Conservation (phyloP, 1,140 invertebrate species). For the Mamestra configurata region DNA sequence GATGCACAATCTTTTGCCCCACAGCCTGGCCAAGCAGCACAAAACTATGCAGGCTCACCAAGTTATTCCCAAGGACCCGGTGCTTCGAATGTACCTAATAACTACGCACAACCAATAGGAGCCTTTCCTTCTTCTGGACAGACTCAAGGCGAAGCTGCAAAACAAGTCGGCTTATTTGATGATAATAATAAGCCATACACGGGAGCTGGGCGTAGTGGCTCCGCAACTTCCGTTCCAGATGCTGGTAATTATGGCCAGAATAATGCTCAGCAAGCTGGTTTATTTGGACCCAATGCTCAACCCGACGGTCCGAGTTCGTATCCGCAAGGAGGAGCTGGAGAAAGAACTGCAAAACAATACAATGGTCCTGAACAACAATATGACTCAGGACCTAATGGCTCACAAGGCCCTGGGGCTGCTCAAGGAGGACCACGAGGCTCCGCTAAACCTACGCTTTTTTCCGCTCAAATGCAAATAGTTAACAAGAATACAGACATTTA, state of each 20-base stretch:
- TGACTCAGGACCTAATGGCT: not conserved
- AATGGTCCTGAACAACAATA: constrained; percentile 19
- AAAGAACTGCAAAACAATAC: constrained; percentile 47
- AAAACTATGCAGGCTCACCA: constrained; percentile 1
- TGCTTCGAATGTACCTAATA: not conserved
- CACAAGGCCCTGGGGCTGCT: not conserved
- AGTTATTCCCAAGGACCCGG: not conserved
- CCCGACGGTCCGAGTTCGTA: not conserved
- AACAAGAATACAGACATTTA: constrained; percentile 79
- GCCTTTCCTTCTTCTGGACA: not conserved
- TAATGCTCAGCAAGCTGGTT: not conserved
- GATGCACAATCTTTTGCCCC: not conserved
- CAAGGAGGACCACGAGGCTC: constrained; percentile 4
- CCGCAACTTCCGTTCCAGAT: not conserved
- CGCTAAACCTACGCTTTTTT: constrained; percentile 72
- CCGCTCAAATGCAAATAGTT: constrained; percentile 83
- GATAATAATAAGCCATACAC: not conserved
- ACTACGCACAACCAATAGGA: not conserved
- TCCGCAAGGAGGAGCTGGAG: not conserved
- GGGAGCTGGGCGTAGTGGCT: not conserved
- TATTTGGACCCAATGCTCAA: not conserved
- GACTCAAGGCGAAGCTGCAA: not conserved
- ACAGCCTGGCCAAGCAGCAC: not conserved
- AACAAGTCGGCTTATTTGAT: too few species aligned
- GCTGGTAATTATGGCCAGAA: not conserved